Evolutionary conservation across 2,113 vertebrate species (phyloP).

Genomic region (Neomonachus schauinslandi): DNA sequence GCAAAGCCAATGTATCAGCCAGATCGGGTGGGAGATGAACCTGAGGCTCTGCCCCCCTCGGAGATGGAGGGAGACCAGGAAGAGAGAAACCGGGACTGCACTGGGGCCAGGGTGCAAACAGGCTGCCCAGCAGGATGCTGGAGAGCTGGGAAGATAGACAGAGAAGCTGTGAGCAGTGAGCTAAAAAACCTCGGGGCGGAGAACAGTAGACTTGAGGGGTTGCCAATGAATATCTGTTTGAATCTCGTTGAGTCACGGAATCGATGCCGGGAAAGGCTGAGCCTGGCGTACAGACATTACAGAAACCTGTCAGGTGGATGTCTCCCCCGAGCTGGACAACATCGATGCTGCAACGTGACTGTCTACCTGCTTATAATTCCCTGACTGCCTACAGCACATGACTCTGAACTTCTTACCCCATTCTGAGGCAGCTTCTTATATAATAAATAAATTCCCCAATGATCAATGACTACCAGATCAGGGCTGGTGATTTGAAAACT

Average conservation of each 20-base stretch:
- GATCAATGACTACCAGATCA: background rate
- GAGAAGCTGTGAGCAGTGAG: background rate
- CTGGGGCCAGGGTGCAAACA: background rate
- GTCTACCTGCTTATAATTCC: background rate
- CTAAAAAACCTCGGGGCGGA: background rate
- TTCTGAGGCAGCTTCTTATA: background rate
- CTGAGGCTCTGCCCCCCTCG: background rate
- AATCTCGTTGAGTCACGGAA: background rate
- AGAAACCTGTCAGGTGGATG: background rate
- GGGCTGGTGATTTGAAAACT: background rate
- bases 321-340: background rate
- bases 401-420: background rate
- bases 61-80: background rate
- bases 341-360: background rate
- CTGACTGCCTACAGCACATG: background rate
- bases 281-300: background rate
- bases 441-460: background rate
- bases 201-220: background rate
- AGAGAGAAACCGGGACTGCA: background rate
- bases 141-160: background rate
- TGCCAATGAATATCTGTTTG: background rate
- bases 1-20: background rate
- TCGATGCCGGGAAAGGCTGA: background rate
- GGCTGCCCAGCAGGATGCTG: background rate
- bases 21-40: background rate